Evolutionary conservation across 2,888 invertebrate genomes (phyloP), one percentile per base, ranked within the genome.

Genomic region (Laspeyria flexula): DNA sequence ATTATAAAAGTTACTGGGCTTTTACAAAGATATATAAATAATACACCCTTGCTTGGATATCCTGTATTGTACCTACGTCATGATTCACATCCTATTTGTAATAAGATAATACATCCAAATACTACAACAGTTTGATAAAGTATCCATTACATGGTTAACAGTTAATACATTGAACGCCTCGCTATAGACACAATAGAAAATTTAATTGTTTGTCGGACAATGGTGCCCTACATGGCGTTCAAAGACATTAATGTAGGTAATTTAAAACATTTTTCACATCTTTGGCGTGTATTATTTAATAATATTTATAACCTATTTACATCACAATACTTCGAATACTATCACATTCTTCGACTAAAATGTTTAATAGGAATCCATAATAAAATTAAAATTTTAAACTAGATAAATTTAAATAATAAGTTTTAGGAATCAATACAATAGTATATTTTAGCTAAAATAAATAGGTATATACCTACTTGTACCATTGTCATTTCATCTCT

Each of bases 261-360:
- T n/a, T 21, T 21, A 21, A 3, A 21, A 21, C 21, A 46, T 49
- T 29, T 43, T 38, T 16, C 42, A 30, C 33, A 47, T 57, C 57
- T 67, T 67, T 67, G 68, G 66, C 29, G 48, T 48, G 38, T 50
- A 13, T 43, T 47, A 42, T 27, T 46, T 43, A 5, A n/a, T n/a
- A n/a, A n/a, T 27, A 41, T 31, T 23, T 27, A 39, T 46, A 53
- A 45, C 10, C 37, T 41, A 51, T 37, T 45, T 51, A 51, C 51
- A 45, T 47, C 41, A 42, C 48, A 43, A 43, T 43, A 38, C 16
- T 46, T 5, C 37, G 30, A 58, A 43, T 55, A 55, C 44, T 53
- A 71, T 71, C 68, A 68, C 71, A 57, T 49, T 47, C 41, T 29
- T 42, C 52, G 54, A 71, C 68, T 68, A 58, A 58, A 57, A 47